phyloP scores from a whole-genome alignment of 2,797 vertebrate species.

The Catharus ustulatus region DNA sequence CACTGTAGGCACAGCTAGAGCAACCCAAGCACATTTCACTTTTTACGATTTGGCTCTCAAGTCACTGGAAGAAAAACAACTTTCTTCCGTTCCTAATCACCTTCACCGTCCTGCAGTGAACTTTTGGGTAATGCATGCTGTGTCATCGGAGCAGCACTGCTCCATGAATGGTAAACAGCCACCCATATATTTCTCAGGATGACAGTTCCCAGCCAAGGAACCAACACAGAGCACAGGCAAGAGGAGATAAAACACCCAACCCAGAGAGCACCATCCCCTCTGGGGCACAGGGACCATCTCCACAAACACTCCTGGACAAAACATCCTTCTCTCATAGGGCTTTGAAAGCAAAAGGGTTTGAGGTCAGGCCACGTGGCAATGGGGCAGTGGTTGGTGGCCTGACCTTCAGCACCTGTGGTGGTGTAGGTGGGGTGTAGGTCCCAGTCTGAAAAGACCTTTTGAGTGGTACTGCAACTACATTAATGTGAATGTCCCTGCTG shows the following conservation, averaged over 20 bases:
- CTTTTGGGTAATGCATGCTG: slow-evolving; percentile 31
- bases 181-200: not conserved
- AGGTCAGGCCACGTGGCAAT: fast-evolving
- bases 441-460: not conserved
- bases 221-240: not conserved
- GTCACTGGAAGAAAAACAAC: slow-evolving; percentile 2
- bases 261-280: not conserved
- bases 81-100: not conserved
- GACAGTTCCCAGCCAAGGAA: not conserved
- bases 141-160: not conserved
- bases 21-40: not conserved
- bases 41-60: not conserved
- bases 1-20: not conserved
- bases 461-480: not conserved
- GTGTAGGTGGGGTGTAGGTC: not conserved
- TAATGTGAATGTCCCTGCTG: not conserved
- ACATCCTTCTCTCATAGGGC: not conserved
- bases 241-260: not conserved
- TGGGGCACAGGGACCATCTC: not conserved
- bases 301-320: not conserved
- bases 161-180: not conserved
- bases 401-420: not conserved
- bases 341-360: not conserved
- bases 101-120: not conserved
- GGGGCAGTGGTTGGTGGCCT: not conserved